Percentiles rank a stretch among this genome's conserved stretches.
phyloP scores from a whole-genome alignment of 2,797 vertebrate species.

The Trachurus trachurus region DNA sequence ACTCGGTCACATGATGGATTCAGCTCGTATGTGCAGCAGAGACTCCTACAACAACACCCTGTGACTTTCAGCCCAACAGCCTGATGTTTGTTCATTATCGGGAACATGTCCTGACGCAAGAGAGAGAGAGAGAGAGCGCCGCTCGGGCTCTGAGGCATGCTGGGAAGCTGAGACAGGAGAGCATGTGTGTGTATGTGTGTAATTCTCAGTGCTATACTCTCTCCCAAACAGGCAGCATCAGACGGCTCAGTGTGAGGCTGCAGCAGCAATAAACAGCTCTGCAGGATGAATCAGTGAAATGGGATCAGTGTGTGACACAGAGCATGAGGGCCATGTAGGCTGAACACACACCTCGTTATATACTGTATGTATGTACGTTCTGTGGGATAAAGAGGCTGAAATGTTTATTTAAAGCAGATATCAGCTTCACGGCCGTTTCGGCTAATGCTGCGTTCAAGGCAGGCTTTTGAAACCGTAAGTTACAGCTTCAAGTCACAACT shows the following conservation, averaged over 20 bases:
- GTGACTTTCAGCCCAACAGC: constrained; percentile 17
- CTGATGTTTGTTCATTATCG: constrained; percentile 1
- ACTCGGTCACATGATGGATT: background rate
- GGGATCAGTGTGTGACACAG: constrained; percentile 28
- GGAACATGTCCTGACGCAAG: constrained; percentile 8
- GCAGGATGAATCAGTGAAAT: constrained; percentile 43
- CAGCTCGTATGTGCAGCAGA: background rate
- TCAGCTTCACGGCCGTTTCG: too few species aligned
- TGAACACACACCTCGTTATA: background rate
- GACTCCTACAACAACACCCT: constrained; percentile 1
- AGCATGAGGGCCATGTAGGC: constrained; percentile 5
- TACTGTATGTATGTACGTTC: background rate
- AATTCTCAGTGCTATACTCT: constrained; percentile 25
- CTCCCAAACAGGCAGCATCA: constrained; percentile 48
- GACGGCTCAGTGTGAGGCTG: constrained; percentile 45
- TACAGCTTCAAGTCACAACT: too few species aligned
- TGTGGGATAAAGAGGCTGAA: background rate
- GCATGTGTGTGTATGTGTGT: background rate
- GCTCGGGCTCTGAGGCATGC: constrained; percentile 18
- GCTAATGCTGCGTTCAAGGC: too few species aligned
- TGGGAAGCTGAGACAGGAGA: constrained; percentile 26
- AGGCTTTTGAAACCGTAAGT: too few species aligned
- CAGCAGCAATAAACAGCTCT: constrained; percentile 35
- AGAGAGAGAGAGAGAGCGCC: background rate
- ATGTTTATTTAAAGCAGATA: background rate